A percentile compares a stretch with the other conserved stretches of the same genome.
Evolutionary conservation across 1,140 invertebrate species (phyloP).

Genomic region (Manduca sexta): DNA sequence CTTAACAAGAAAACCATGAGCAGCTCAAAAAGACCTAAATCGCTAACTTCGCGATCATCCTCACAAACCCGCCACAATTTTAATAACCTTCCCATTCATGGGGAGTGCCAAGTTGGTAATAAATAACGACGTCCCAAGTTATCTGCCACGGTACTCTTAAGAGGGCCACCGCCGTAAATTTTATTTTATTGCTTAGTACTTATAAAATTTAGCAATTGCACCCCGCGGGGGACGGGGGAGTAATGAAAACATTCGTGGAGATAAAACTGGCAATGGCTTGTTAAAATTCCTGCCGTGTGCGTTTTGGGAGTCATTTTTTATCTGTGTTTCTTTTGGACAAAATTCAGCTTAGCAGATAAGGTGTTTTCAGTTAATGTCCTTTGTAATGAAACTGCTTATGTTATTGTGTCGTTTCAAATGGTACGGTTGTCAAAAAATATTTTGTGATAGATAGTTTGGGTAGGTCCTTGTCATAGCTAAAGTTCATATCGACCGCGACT

Average conservation of each 20-base stretch:
- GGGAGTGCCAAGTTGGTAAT: slow-evolving; percentile 25
- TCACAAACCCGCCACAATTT: neutral
- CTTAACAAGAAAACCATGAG: too few relatives aligned
- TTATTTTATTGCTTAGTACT: slow-evolving; percentile 41
- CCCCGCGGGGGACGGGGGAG: neutral
- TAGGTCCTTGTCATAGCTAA: too few relatives aligned
- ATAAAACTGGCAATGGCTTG: slow-evolving; percentile 13
- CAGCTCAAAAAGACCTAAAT: too few relatives aligned
- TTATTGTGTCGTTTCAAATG: too few relatives aligned
- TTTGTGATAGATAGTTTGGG: too few relatives aligned
- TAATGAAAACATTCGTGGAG: slow-evolving; percentile 22
- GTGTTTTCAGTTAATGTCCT: too few relatives aligned
- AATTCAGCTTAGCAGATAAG: neutral
- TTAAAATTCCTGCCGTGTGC: slow-evolving; percentile 15
- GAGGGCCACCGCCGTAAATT: slow-evolving; percentile 30
- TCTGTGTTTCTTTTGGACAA: neutral
- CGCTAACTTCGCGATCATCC: neutral
- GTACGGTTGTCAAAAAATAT: too few relatives aligned
- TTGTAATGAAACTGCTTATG: too few relatives aligned
- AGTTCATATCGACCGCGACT: too few relatives aligned
- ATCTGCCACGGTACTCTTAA: slow-evolving; percentile 27
- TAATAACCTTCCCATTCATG: slow-evolving; percentile 13
- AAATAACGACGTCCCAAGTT: slow-evolving; percentile 35
- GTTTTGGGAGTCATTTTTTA: slow-evolving; percentile 11
- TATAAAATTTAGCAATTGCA: slow-evolving; percentile 29